Evolutionary conservation across 2,888 invertebrate species (phyloP).

Genomic region (Gari tellinella): DNA sequence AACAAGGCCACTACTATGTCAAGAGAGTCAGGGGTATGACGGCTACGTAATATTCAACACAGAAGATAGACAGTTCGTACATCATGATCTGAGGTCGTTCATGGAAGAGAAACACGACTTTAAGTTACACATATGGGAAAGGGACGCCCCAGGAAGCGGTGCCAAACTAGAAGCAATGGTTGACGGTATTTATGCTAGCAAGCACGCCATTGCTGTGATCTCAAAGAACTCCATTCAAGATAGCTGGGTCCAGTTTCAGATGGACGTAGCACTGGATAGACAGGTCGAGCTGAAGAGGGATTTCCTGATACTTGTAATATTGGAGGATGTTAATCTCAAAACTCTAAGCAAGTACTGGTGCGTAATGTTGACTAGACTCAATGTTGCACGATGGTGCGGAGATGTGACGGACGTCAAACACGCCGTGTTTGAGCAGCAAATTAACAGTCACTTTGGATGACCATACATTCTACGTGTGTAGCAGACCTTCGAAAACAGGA

Average conservation of each 20-base stretch:
- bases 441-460: constrained; percentile 3
- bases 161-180: constrained; percentile 38
- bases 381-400: constrained; percentile 24
- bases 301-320: constrained; percentile 32
- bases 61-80: constrained; percentile 12
- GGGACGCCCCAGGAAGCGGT: constrained; percentile 7
- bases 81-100: background rate
- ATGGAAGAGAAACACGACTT: constrained; percentile 21
- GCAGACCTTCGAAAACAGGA: too few species aligned
- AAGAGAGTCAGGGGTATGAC: constrained; percentile 8
- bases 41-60: constrained; percentile 24
- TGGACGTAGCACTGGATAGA: constrained; percentile 38
- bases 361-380: constrained; percentile 23
- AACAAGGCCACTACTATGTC: constrained; percentile 1
- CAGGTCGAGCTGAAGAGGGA: constrained; percentile 23
- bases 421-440: constrained; percentile 28
- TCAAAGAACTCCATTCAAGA: constrained; percentile 47
- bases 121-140: constrained; percentile 21
- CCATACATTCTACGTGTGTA: too few species aligned
- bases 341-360: constrained; percentile 25
- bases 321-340: constrained; percentile 33
- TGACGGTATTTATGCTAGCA: constrained; percentile 44
- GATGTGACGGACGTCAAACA: constrained; percentile 17
- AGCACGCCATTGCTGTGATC: constrained; percentile 44
- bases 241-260: constrained; percentile 57